phyloP scores from a whole-genome alignment of 2,888 invertebrate genomes.

The Pachydiplax longipennis region DNA sequence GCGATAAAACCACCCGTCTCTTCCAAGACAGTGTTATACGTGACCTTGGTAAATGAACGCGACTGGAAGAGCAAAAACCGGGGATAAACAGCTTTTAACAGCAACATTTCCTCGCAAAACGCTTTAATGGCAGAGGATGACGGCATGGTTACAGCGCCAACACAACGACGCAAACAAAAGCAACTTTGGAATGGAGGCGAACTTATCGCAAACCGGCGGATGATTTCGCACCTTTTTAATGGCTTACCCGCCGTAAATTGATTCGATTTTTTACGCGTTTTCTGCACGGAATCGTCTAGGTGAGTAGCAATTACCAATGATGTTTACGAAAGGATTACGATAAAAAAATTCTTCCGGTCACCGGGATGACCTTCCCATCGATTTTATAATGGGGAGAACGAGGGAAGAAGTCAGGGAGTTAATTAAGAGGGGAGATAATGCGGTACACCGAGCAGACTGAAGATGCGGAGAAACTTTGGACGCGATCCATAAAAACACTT shows the following conservation, averaged over 20 bases:
- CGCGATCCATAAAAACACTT: slow-evolving; percentile 41
- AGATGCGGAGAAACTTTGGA: slow-evolving; percentile 24
- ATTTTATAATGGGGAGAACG: neutral
- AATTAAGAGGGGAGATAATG: slow-evolving; percentile 25
- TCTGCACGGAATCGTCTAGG: no score
- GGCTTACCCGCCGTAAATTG: no score
- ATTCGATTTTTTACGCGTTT: no score
- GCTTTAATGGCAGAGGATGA: neutral
- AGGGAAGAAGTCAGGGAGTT: slow-evolving; percentile 10
- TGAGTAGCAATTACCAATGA: no score
- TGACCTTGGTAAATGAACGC: neutral
- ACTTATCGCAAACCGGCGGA: no score
- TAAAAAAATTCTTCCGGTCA: neutral
- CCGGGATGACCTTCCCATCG: neutral
- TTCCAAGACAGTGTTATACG: neutral
- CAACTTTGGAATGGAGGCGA: no score
- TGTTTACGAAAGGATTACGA: no score
- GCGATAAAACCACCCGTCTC: neutral
- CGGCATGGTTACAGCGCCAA: neutral
- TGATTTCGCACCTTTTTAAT: no score
- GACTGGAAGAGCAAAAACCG: neutral
- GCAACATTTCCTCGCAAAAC: neutral
- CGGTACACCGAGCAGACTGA: neutral
- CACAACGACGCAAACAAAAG: neutral
- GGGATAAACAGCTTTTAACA: neutral